Evolutionary conservation across 1,140 invertebrate species (phyloP), one percentile per base, ranked within the genome.

Genomic region (Magallana ariakensis): DNA sequence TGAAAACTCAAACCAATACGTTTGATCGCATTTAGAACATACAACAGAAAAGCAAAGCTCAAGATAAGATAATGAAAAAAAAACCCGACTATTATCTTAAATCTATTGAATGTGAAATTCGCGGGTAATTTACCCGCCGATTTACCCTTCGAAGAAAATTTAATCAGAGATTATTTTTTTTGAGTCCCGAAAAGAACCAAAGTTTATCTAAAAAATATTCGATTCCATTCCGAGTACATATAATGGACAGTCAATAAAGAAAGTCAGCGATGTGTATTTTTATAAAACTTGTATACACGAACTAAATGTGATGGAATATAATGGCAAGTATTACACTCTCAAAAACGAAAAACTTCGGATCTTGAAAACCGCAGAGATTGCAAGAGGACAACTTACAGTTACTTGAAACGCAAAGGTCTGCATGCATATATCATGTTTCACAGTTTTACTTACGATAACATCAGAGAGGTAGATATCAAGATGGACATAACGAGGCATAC

Each of bases 391-490:
- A 33, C 33, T 70, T 8, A 70, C 10, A 0, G 33, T 70, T 0
- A 70, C 66, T 0, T 19, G 66, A 2, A 70, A 70, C 13, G 22
- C 26, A 26, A 70, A 70, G 13, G 11, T 70, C 22, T 33, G 22
- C 7, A 70, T 70, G 66, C 19, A 70, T 70, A 33, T 70, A 26
- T 70, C 22, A 33, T 70, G 66, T 70, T 70, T 70, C 22, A 22
- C 13, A 70, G 66, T 1, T 70, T 70, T 13, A 70, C 66, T 7
- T 13, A 1, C 2, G 33, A 70, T 26, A 11, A 70, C 13, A 70
- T 70, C 19, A 26, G 15, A 26, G 33, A 6, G 11, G 66, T 26
- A 1, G 66, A 70, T 9, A 22, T 70, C 26, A 9, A 33, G 19
- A 7, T 26, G 22, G 13, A 19, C 13, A 3, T 8, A 26, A 26